Evolutionary conservation across 2,113 vertebrate genomes (phyloP).

Genomic region (Cheirogaleus medius): DNA sequence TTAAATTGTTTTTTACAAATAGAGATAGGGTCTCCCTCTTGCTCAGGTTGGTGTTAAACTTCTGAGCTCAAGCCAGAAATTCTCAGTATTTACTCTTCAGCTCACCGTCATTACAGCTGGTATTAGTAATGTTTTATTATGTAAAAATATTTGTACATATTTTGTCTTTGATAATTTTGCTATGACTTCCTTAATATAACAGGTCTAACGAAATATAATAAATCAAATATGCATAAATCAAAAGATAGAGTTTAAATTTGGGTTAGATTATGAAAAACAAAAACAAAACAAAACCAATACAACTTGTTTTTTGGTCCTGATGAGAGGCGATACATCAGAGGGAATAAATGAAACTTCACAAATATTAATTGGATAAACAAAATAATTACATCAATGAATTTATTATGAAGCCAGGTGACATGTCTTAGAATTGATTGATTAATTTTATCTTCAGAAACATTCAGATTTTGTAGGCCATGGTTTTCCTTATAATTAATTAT

Average conservation of each 20-base stretch:
- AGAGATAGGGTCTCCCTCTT: too few relatives aligned
- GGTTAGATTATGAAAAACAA: neutral
- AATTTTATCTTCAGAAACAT: neutral
- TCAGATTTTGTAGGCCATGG: neutral
- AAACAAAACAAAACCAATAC: neutral
- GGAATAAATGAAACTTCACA: neutral
- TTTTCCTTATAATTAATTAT: neutral
- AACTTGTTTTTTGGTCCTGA: neutral
- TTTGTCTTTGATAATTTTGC: neutral
- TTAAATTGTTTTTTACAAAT: too few relatives aligned
- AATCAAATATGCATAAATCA: neutral
- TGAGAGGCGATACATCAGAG: neutral
- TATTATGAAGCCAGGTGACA: neutral
- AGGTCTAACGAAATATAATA: neutral
- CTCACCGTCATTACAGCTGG: neutral
- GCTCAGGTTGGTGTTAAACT: too few relatives aligned
- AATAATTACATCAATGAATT: neutral
- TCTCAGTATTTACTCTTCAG: too few relatives aligned
- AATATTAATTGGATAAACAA: neutral
- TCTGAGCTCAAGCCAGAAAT: too few relatives aligned
- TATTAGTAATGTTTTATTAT: conserved; percentile 11
- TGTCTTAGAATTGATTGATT: neutral
- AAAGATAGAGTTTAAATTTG: neutral
- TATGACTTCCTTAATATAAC: neutral
- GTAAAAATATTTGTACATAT: neutral